Evolutionary conservation across 2,797 vertebrate species (phyloP), one percentile per base, ranked within the genome.

Genomic region (Alosa sapidissima): DNA sequence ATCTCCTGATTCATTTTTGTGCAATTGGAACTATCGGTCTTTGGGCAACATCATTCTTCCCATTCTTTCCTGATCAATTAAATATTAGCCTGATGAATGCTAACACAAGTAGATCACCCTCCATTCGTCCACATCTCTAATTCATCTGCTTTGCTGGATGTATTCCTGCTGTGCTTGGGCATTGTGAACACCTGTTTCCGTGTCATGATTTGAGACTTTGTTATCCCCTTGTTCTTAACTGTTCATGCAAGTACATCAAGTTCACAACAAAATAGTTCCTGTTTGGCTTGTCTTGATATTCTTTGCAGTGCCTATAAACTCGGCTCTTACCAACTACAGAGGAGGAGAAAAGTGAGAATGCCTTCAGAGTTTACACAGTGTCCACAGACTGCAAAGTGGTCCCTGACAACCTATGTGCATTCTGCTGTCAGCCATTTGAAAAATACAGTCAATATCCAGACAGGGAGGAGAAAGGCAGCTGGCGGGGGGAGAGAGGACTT

Each of bases 1-100:
- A 24, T 65, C 9, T 8, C 14, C 14, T 14, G 33, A 11, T 14
- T 16, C 10, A 41, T 14, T 72, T 5, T 21, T 11, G n/a, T 11
- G 58, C 58, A 62, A 28, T 33, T 28, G 60, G 9, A 33, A 33
- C 65, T 41, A 0, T 10, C 13, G 11, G 65, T 72, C 68, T 75
- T 75, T 28, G 9, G 62, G 62, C 24, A 84, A 82, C 82, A 81
- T 83, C 68, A 68, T 21, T 86, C 68, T 75, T 81, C 49, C 88
- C 89, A 88, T 89, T 87, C 68, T 49, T 89, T 87, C 68, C 52
- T 81, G 83, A 81, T 81, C 85, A 87, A 87, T 88, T 86, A 75
- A 49, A 83, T 81, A 89, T 88, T 84, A 83, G 81, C 58, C 68
- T 84, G 87, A 87, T 82, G 72, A 33, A 81, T 41, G 78, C 33